Evolutionary conservation across 2,888 invertebrate genomes (phyloP).

Genomic region (Macrosiphum euphorbiae): DNA sequence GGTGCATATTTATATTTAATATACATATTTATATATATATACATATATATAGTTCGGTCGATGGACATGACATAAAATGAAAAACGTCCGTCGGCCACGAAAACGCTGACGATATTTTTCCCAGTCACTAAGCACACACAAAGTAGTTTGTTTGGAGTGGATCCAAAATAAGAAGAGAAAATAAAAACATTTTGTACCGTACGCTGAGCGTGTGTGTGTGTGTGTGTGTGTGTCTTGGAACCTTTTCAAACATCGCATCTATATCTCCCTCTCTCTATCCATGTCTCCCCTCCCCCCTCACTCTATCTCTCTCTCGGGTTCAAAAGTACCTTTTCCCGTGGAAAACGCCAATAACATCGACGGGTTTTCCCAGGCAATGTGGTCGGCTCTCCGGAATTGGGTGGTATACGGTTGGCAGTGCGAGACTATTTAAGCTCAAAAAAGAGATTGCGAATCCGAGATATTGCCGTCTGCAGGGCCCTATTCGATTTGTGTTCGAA

Average conservation of each 20-base stretch:
- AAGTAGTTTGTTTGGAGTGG: conserved; percentile 64
- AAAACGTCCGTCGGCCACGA: conserved; percentile 37
- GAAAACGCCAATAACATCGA: conserved; percentile 62
- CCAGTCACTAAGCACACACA: conserved; percentile 36
- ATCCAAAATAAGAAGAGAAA: conserved; percentile 56
- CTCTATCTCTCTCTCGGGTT: not conserved
- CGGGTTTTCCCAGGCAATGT: conserved; percentile 48
- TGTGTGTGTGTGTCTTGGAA: conserved; percentile 51
- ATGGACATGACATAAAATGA: conserved; percentile 47
- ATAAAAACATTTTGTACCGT: conserved; percentile 57
- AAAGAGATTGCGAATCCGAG: conserved; percentile 62
- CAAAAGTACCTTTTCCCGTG: conserved; percentile 2
- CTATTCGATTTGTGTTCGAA: conserved; percentile 57
- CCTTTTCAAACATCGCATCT: conserved; percentile 54
- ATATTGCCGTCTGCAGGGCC: conserved; percentile 47
- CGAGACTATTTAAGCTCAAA: conserved; percentile 36
- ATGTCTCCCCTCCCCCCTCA: not conserved
- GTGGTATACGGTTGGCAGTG: conserved; percentile 7
- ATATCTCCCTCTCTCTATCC: not conserved
- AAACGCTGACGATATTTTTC: conserved; percentile 61
- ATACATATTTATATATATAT: no score
- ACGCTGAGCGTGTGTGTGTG: not conserved
- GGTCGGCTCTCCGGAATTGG: conserved; percentile 27
- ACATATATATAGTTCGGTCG: not conserved
- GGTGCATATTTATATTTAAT: no score